Evolutionary conservation across 2,113 vertebrate genomes (phyloP).

Genomic region (Odocoileus virginianus): DNA sequence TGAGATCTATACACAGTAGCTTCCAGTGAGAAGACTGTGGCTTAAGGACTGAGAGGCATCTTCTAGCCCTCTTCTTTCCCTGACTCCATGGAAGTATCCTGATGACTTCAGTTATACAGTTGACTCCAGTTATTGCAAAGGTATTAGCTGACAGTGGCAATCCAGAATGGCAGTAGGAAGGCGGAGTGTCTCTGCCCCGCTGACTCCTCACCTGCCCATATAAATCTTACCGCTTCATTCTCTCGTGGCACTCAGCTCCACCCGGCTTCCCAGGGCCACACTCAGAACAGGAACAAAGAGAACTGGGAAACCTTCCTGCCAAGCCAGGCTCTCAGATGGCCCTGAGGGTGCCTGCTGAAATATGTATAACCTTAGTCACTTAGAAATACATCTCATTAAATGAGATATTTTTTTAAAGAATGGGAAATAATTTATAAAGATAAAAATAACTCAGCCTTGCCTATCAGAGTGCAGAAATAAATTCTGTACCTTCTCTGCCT

Average conservation of each 20-base stretch:
- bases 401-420: slow-evolving; percentile 59
- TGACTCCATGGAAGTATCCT: neutral
- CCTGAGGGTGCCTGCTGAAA: slow-evolving; percentile 39
- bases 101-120: neutral
- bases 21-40: neutral
- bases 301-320: neutral
- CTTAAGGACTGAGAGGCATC: neutral
- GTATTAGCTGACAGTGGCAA: neutral
- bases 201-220: accelerated
- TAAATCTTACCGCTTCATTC: neutral
- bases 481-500: neutral
- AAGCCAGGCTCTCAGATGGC: neutral
- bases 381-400: slow-evolving; percentile 62
- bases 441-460: slow-evolving; percentile 67
- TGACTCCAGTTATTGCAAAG: neutral
- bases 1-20: neutral
- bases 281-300: neutral
- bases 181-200: neutral
- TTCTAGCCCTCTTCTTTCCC: neutral
- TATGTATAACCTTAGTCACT: slow-evolving; percentile 47
- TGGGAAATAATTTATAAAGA: slow-evolving; percentile 70
- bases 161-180: too few species aligned
- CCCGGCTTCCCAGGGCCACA: neutral
- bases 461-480: slow-evolving; percentile 59
- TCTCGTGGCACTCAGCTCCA: neutral